Evolutionary conservation across 2,797 vertebrate species (phyloP).

Genomic region (Alosa sapidissima): DNA sequence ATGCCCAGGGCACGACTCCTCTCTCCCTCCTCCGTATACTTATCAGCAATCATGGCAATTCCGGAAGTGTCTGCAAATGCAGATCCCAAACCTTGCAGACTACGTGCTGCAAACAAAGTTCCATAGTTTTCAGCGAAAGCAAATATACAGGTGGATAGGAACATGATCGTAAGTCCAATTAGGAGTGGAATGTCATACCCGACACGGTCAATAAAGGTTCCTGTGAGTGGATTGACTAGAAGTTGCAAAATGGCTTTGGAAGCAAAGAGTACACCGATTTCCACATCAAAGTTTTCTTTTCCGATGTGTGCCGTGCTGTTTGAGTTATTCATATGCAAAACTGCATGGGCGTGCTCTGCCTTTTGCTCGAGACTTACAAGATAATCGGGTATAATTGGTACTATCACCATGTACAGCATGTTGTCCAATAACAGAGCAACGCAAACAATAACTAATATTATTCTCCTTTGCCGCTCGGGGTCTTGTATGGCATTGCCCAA

Average conservation of each 20-base stretch:
- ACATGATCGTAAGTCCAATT: constrained; percentile 91
- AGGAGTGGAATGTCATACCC: constrained; percentile 93
- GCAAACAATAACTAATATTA: constrained; percentile 90
- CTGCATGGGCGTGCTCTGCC: constrained; percentile 55
- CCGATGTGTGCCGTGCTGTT: constrained; percentile 64
- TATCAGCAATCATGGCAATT: constrained; percentile 94
- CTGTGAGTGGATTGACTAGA: constrained; percentile 90
- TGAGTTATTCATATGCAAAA: constrained; percentile 64
- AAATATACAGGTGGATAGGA: constrained; percentile 89
- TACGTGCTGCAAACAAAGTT: constrained; percentile 90
- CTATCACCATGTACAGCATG: constrained; percentile 99
- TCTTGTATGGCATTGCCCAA: constrained; percentile 82
- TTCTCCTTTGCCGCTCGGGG: constrained; percentile 83
- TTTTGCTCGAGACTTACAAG: constrained; percentile 79
- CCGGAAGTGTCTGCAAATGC: constrained; percentile 96
- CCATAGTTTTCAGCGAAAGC: constrained; percentile 91
- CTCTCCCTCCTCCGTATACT: constrained; percentile 84
- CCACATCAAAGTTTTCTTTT: constrained; percentile 86
- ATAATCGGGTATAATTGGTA: constrained; percentile 95
- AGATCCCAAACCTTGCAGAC: constrained; percentile 93
- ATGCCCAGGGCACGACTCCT: constrained; percentile 91
- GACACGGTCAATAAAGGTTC: constrained; percentile 94
- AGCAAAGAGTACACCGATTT: constrained; percentile 94
- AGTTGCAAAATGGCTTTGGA: constrained; percentile 96
- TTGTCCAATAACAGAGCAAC: constrained; percentile 93